Conservation (phyloP, 2,888 invertebrate genomes). For the Melieria crassipennis region DNA sequence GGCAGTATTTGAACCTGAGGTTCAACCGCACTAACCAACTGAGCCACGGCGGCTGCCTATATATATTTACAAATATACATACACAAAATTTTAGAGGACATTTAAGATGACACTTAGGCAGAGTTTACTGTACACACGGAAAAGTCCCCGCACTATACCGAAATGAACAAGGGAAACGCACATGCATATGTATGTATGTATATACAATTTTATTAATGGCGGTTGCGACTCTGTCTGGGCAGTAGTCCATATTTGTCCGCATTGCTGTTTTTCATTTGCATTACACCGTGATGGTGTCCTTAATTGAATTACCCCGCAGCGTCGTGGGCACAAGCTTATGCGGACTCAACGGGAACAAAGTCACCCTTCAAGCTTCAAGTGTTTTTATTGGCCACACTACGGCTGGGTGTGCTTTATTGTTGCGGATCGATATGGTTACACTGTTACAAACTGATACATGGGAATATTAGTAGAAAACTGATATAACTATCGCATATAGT, state of each 20-base stretch:
- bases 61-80: too few relatives aligned
- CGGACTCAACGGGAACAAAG: slow-evolving; percentile 52
- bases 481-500: neutral
- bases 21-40: too few relatives aligned
- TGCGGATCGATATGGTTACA: slow-evolving; percentile 10
- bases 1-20: too few relatives aligned
- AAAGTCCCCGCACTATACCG: neutral
- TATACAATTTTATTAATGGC: neutral
- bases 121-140: neutral
- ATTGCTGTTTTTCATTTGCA: too few relatives aligned
- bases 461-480: slow-evolving; percentile 7
- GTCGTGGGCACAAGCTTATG: slow-evolving; percentile 50
- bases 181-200: slow-evolving; percentile 3
- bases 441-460: neutral
- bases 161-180: neutral
- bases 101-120: too few relatives aligned
- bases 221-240: neutral
- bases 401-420: slow-evolving; percentile 47
- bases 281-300: slow-evolving; percentile 30
- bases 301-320: slow-evolving; percentile 49
- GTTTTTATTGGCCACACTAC: slow-evolving; percentile 55
- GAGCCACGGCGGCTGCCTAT: too few relatives aligned
- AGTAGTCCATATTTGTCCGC: too few relatives aligned
- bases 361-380: slow-evolving; percentile 57
- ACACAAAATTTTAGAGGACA: too few relatives aligned